Base-by-base conservation (phyloP, 2,113 vertebrate species). In the Sinocyclocheilus grahami region DNA sequence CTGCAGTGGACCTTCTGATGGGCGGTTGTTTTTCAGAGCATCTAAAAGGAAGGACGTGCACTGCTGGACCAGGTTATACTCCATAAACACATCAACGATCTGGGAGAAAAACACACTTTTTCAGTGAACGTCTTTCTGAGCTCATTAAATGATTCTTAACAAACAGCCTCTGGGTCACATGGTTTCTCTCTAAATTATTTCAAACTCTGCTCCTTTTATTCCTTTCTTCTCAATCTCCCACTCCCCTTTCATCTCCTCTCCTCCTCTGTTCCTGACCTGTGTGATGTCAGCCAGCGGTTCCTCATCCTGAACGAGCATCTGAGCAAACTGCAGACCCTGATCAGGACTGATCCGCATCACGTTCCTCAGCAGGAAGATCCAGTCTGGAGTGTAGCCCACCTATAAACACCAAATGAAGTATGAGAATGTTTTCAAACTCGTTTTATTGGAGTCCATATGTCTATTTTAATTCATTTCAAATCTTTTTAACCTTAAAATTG, bases 71-170 rank as follows among this genome's bases (percentile, higher is more conserved):
- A 99, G 94, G 90, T 99, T 99, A 92, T 99, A 99, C 90, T 99
- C 98, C 98, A 99, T 99, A 90, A 99, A 99, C n/a, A 99, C 98
- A 87, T 99, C 98, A 74, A 99, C 98, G 65, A 99, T 99, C 98
- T 99, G 91, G 20, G 3, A 79, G 8, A 0, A 83, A 30, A 86
- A 51, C 83, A 22, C 22, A 27, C 27, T 63, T 63, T 37, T 65
- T 48, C 6, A 63, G 53, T n/a, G 5, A 24, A 37, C 6, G 7
- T 69, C 30, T 27, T 69, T 69, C 27, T 18, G 27, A 69, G n/a
- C 46, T 53, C 37, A 11, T 81, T 48, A 65, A 65, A 27, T 51
- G 16, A 51, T 3, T 24, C 12, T 27, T 62, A 82, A 69, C 46
- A 48, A 46, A 82, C 42, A 10, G 18, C 42, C 46, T 51, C 42